A percentile compares a stretch with the other conserved stretches of the same genome.
Conservation (phyloP, 2,888 invertebrate genomes). For the Pseudoips prasinana region DNA sequence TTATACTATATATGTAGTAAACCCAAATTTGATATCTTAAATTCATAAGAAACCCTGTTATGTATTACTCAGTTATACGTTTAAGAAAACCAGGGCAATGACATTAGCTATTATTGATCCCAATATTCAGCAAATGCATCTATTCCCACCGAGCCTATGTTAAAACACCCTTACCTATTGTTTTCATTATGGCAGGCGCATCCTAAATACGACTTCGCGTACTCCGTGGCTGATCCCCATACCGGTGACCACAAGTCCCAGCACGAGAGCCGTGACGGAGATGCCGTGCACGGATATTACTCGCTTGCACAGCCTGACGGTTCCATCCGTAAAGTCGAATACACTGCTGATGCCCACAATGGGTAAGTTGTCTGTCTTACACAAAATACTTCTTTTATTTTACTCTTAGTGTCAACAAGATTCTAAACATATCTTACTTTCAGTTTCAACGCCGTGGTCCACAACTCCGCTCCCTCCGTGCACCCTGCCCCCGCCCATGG, state of each 20-base stretch:
- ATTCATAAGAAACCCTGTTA: neutral
- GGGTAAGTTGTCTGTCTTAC: slow-evolving; percentile 72
- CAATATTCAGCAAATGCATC: too few relatives aligned
- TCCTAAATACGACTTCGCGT: slow-evolving; percentile 71
- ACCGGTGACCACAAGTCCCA: slow-evolving; percentile 82
- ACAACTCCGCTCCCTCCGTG: slow-evolving; percentile 60
- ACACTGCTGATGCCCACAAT: slow-evolving; percentile 70
- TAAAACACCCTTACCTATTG: too few relatives aligned
- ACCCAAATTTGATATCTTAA: too few relatives aligned
- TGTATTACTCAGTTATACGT: too few relatives aligned
- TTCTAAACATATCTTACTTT: too few relatives aligned
- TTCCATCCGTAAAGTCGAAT: slow-evolving; percentile 79
- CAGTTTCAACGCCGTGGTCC: slow-evolving; percentile 76
- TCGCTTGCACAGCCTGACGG: slow-evolving; percentile 79
- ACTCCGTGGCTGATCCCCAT: slow-evolving; percentile 79
- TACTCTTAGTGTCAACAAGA: too few relatives aligned
- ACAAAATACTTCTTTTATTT: neutral
- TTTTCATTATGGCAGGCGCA: too few relatives aligned
- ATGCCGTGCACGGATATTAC: slow-evolving; percentile 82
- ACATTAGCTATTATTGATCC: too few relatives aligned
- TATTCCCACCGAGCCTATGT: too few relatives aligned
- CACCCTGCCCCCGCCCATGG: slow-evolving; percentile 53
- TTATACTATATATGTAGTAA: neutral
- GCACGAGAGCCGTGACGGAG: slow-evolving; percentile 77
- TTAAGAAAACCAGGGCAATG: too few relatives aligned